These are phyloP conservation scores for Phaethon lepturus DNA, from an alignment of 2,113 vertebrate genomes.

Conservation along the genomic window DNA sequence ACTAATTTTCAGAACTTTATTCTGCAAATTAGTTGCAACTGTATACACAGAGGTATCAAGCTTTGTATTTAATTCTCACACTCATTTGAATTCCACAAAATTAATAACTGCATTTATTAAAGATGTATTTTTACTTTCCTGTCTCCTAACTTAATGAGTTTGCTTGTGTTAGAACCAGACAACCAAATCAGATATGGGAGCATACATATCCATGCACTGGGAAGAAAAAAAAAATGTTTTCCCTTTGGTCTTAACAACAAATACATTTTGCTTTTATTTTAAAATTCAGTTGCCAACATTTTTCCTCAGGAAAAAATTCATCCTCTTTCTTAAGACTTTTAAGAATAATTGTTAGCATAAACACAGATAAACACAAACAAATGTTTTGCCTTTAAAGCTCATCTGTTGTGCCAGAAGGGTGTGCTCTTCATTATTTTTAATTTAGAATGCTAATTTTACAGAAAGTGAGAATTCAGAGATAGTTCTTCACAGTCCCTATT, in stretches of 20 bases:
- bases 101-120: slow-evolving; percentile 13
- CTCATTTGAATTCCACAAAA: background rate
- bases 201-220: background rate
- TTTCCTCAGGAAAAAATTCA: background rate
- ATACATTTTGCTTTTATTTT: background rate
- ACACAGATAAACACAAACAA: background rate
- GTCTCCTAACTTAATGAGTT: background rate
- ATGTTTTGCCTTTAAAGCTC: slow-evolving; percentile 1
- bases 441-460: slow-evolving; percentile 18
- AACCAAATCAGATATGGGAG: background rate
- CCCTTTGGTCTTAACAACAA: background rate
- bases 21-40: background rate
- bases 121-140: background rate
- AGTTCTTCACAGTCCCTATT: background rate
- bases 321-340: background rate
- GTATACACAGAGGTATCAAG: background rate
- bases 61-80: background rate
- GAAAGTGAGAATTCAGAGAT: background rate
- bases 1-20: background rate
- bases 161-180: background rate
- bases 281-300: background rate
- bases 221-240: background rate
- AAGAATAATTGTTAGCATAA: background rate
- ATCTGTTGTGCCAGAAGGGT: slow-evolving; percentile 21
- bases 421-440: slow-evolving; percentile 3